phyloP scores from a whole-genome alignment of 2,113 vertebrate species.

The Symphodus melops region DNA sequence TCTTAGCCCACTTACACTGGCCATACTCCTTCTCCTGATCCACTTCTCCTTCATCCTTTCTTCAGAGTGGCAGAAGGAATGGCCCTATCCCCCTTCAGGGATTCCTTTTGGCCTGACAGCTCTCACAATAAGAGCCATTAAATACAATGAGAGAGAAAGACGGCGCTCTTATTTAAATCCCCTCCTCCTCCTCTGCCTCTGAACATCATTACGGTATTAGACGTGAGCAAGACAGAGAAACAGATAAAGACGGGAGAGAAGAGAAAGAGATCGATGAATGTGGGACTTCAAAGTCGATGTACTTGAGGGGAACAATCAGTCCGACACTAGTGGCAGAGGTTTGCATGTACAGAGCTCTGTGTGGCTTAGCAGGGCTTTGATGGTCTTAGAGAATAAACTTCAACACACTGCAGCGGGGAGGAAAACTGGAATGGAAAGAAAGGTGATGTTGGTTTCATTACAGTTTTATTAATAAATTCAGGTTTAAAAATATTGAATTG shows the following conservation, averaged over 20 bases:
- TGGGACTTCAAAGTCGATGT: constrained; percentile 76
- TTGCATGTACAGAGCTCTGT: constrained; percentile 53
- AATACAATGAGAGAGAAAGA: constrained; percentile 72
- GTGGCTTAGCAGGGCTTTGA: constrained; percentile 55
- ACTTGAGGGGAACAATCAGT: constrained; percentile 77
- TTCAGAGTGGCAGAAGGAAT: constrained; percentile 65
- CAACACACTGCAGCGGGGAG: constrained; percentile 20
- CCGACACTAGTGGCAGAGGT: constrained; percentile 45
- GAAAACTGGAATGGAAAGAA: neutral
- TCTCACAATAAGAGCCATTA: constrained; percentile 80
- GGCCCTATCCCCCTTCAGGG: constrained; percentile 63
- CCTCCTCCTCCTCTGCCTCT: constrained; percentile 69
- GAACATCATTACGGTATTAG: constrained; percentile 70
- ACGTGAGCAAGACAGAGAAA: constrained; percentile 32
- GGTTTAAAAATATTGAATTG: too few relatives aligned
- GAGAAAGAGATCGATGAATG: constrained; percentile 73
- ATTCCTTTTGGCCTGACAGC: constrained; percentile 66
- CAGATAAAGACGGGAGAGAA: constrained; percentile 16
- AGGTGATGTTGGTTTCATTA: neutral
- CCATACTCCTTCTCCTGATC: constrained; percentile 44
- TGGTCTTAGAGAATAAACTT: constrained; percentile 22
- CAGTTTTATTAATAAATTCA: neutral
- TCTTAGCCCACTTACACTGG: constrained; percentile 33
- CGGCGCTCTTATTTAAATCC: constrained; percentile 69
- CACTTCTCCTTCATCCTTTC: constrained; percentile 73